Conservation (phyloP, 1,140 invertebrate species). For the Idris sp. region DNA sequence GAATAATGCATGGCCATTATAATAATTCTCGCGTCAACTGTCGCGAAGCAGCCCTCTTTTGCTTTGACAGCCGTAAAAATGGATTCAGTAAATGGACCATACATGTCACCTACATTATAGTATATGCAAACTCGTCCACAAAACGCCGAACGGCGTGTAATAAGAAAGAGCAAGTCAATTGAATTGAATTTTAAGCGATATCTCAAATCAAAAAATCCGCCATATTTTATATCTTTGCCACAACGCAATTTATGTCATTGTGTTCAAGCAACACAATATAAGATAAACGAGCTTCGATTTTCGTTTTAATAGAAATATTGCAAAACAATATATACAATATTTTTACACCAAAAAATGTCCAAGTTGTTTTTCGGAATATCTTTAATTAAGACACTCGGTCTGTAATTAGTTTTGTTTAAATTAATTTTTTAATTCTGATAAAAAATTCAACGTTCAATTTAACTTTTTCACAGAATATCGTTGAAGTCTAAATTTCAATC, state of each 20-base stretch:
- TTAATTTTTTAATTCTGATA: too few relatives aligned
- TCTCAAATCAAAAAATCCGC: slow-evolving; percentile 55
- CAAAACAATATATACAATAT: too few relatives aligned
- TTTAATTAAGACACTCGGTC: too few relatives aligned
- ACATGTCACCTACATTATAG: slow-evolving; percentile 46
- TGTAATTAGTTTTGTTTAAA: too few relatives aligned
- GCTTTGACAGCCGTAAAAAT: slow-evolving; percentile 56
- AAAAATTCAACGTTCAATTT: too few relatives aligned
- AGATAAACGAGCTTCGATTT: slow-evolving; percentile 29
- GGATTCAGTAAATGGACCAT: slow-evolving; percentile 57
- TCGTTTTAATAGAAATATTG: slow-evolving; percentile 13
- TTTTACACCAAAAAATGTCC: too few relatives aligned
- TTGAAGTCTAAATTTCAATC: too few relatives aligned
- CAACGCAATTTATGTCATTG: slow-evolving; percentile 45
- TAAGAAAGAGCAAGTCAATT: slow-evolving; percentile 57
- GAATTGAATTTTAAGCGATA: slow-evolving; percentile 60
- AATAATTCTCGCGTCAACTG: slow-evolving; percentile 39
- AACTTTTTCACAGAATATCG: too few relatives aligned
- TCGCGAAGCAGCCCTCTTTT: slow-evolving; percentile 49
- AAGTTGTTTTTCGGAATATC: too few relatives aligned
- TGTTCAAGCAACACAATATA: too few relatives aligned
- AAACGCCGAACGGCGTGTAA: slow-evolving; percentile 34
- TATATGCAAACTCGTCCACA: slow-evolving; percentile 51
- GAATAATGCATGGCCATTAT: slow-evolving; percentile 55
- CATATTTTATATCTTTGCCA: slow-evolving; percentile 53